Evolutionary conservation across 1,140 invertebrate genomes (phyloP).

Genomic region (Apis dorsata): DNA sequence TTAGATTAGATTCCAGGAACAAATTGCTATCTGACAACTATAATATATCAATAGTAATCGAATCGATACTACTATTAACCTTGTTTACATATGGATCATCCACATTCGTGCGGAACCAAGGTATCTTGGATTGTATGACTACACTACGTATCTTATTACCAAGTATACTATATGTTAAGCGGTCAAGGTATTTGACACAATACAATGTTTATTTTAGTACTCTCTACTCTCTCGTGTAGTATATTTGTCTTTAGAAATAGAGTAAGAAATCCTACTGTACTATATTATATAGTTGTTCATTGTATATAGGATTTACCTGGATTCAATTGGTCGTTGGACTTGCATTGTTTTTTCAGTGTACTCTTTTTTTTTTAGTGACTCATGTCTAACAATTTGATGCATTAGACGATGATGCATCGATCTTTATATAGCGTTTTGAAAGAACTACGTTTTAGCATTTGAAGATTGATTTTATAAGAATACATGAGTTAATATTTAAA

Average conservation of each 20-base stretch:
- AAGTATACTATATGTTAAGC: neutral
- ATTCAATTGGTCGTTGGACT: neutral
- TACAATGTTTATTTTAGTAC: slow-evolving; percentile 9
- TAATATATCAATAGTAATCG: slow-evolving; percentile 20
- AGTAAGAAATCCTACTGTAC: neutral
- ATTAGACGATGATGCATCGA: slow-evolving; percentile 31
- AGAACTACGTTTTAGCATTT: neutral
- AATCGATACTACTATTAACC: slow-evolving; percentile 47
- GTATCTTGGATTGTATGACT: slow-evolving; percentile 30
- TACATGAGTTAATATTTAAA: too few species aligned
- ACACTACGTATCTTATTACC: slow-evolving; percentile 27
- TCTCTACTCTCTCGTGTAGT: neutral
- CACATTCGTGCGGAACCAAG: slow-evolving; percentile 17
- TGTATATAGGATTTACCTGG: neutral
- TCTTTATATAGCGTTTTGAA: slow-evolving; percentile 28
- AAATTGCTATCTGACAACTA: slow-evolving; percentile 24
- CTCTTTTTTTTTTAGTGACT: slow-evolving; percentile 10
- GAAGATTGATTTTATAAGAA: neutral
- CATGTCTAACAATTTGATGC: neutral
- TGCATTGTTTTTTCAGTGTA: neutral
- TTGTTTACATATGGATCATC: slow-evolving; percentile 51
- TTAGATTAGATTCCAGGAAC: slow-evolving; percentile 40
- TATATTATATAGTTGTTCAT: neutral
- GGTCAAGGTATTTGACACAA: slow-evolving; percentile 40
- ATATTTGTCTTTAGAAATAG: neutral